Evolutionary conservation across 2,888 invertebrate genomes (phyloP).

Genomic region (Dasypolia templi): DNA sequence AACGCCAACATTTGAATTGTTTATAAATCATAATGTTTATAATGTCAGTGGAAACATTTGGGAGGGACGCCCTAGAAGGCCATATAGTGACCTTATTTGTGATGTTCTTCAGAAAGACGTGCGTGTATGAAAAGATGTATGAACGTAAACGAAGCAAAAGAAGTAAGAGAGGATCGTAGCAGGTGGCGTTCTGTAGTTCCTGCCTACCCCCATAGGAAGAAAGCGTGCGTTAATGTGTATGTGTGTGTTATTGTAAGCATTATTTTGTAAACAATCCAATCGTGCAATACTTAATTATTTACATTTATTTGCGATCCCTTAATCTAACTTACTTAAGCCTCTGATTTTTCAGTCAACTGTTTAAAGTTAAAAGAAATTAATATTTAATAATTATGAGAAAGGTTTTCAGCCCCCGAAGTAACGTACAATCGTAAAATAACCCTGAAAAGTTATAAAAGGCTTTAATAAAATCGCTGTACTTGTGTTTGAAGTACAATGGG

Average conservation of each 20-base stretch:
- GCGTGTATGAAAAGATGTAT: no score
- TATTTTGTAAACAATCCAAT: background rate
- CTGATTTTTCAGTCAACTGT: background rate
- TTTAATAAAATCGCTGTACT: conserved; percentile 29
- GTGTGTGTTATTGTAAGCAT: background rate
- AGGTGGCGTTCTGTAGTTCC: no score
- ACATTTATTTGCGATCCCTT: no score
- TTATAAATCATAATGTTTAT: background rate
- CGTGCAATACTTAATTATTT: no score
- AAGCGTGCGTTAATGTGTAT: no score
- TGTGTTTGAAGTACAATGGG: conserved; percentile 34
- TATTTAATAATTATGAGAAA: background rate
- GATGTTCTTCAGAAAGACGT: no score
- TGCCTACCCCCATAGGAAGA: no score
- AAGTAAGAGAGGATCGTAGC: no score
- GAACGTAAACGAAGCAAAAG: no score
- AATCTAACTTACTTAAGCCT: background rate
- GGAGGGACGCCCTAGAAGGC: no score
- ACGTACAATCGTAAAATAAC: background rate
- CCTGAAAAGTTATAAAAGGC: conserved; percentile 18
- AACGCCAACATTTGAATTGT: background rate
- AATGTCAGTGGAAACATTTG: no score
- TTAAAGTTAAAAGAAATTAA: background rate
- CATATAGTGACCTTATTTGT: no score
- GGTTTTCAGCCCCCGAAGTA: conserved; percentile 12